phyloP scores from a whole-genome alignment of 2,113 vertebrate genomes.

The Trematocara unimaculatum region DNA sequence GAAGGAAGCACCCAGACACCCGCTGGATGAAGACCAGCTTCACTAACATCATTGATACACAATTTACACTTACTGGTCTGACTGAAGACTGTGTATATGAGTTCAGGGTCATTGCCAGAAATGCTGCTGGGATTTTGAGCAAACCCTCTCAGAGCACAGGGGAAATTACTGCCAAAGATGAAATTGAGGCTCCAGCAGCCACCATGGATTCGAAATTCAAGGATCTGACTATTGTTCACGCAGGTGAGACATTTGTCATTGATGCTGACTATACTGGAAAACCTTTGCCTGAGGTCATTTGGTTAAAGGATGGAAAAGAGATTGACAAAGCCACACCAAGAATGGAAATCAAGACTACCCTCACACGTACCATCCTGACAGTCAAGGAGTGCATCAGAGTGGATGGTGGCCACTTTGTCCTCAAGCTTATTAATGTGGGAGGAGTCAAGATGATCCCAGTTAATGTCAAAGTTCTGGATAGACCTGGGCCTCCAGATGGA shows the following conservation, averaged over 20 bases:
- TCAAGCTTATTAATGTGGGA: slow-evolving; percentile 92
- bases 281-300: slow-evolving; percentile 86
- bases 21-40: slow-evolving; percentile 99
- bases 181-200: slow-evolving; percentile 89
- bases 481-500: slow-evolving; percentile 92
- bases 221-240: slow-evolving; percentile 85
- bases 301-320: slow-evolving; percentile 94
- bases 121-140: slow-evolving; percentile 87
- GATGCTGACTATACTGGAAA: slow-evolving; percentile 94
- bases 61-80: slow-evolving; percentile 86
- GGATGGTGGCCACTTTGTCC: slow-evolving; percentile 90
- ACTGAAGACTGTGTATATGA: slow-evolving; percentile 90
- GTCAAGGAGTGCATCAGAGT: slow-evolving; percentile 93
- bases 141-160: slow-evolving; percentile 90
- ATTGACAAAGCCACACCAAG: slow-evolving; percentile 86
- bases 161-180: slow-evolving; percentile 93
- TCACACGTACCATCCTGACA: slow-evolving; percentile 82
- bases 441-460: slow-evolving; percentile 91
- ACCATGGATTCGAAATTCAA: slow-evolving; percentile 93
- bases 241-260: slow-evolving; percentile 88
- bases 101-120: slow-evolving; percentile 94
- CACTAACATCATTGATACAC: slow-evolving; percentile 88
- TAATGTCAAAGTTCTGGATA: slow-evolving; percentile 93
- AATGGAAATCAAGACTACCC: slow-evolving; percentile 91
- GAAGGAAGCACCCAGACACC: slow-evolving; percentile 88